Base-by-base conservation (phyloP, 2,888 invertebrate genomes). In the Frankliniella intonsa region DNA sequence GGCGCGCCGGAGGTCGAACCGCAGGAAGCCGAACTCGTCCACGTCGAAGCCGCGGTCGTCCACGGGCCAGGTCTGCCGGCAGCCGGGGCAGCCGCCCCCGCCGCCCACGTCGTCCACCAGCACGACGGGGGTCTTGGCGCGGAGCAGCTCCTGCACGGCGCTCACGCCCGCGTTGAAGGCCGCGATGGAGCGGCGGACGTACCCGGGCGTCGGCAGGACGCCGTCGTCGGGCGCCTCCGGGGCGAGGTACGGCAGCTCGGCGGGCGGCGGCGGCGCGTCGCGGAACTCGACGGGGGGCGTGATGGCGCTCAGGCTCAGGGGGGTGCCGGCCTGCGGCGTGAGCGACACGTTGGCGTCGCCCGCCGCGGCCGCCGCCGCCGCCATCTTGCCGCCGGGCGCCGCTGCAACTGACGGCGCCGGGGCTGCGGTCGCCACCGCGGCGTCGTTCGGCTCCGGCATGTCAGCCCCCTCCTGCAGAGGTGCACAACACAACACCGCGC, bases 271-370 rank as follows among this genome's bases (percentile, higher is more conserved):
- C 19, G 50, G 22, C 22, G 51, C 9, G 25, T 22, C 27, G 50
- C 50, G 82, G 82, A 76, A 79, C 81, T 82, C 83, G 82, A 62
- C n/a, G 82, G 81, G 81, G 9, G 22, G 50, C 82, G 81, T 84
- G 84, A 84, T 85, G 85, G 85, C 85, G 85, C 84, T 84, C 85
- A 84, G 9, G 38, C 38, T 38, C 5, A 55, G 14, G 3, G 55
- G 55, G 55, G 55, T 55, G 19, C 62, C 17, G 62, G 62, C 62
- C 62, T 62, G 14, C 5, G 62, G 62, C 9, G 55, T 55, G 55
- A 12, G 55, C 1, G 14, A 55, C 5, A 55, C 55, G 55, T 3
- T 55, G 55, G 17, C 51, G 51, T 19, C 19, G 65, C 65, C 65
- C 1, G 65, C 55, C 19, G 5, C 65, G n/a, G n/a, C 65, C 65